These are phyloP conservation scores for Camponotus vicinus DNA, from an alignment of 1,140 invertebrate genomes.

Conservation along the genomic window DNA sequence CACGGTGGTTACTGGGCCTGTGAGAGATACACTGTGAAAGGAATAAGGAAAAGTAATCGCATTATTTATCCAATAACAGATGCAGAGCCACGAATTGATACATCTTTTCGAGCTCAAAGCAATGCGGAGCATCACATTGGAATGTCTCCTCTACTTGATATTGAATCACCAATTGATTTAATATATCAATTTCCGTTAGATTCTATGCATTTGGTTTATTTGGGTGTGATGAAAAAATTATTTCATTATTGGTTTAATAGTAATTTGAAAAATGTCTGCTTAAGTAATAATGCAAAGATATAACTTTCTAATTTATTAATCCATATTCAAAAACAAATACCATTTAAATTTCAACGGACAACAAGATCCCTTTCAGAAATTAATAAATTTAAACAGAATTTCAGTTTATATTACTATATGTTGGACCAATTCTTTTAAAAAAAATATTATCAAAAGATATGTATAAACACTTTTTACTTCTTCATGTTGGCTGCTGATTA, in stretches of 20 bases:
- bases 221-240: background rate
- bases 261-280: background rate
- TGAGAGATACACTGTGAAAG: background rate
- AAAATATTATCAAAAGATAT: background rate
- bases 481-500: background rate
- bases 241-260: slow-evolving; percentile 22
- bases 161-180: background rate
- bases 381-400: slow-evolving; percentile 3
- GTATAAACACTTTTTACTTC: slow-evolving; percentile 1
- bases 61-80: slow-evolving; percentile 6
- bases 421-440: background rate
- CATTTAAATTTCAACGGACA: background rate
- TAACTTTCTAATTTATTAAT: background rate
- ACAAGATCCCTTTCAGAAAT: background rate
- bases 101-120: background rate
- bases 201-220: too few species aligned
- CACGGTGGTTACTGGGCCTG: slow-evolving; percentile 2
- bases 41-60: background rate
- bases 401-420: background rate
- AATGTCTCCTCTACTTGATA: background rate
- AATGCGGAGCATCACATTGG: slow-evolving; percentile 14
- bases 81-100: background rate
- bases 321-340: background rate
- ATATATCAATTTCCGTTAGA: too few species aligned
- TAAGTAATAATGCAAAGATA: background rate